Percentiles rank a stretch among this genome's conserved stretches.
phyloP scores from a whole-genome alignment of 2,113 vertebrate species.

The Varanus salvator region DNA sequence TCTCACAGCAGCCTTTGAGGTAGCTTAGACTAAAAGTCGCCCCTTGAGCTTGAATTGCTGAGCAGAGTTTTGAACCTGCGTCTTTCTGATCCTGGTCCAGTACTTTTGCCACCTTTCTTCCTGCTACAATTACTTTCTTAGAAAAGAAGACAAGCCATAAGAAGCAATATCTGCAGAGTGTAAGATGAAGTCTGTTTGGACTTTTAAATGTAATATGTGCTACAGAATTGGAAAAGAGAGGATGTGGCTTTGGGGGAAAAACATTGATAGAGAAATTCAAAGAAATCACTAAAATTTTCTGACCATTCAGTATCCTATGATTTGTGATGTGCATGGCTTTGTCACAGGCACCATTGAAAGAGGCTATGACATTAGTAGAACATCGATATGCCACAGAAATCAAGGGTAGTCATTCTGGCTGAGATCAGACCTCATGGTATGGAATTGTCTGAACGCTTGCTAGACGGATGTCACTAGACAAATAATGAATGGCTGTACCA shows the following conservation, averaged over 20 bases:
- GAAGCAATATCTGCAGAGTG: no score
- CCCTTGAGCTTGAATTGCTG: background rate
- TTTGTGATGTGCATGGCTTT: background rate
- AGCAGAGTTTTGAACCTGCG: background rate
- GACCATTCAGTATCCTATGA: background rate
- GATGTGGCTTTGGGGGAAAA: background rate
- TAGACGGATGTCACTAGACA: background rate
- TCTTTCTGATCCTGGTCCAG: background rate
- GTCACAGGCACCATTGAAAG: background rate
- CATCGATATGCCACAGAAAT: background rate
- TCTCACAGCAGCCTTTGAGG: background rate
- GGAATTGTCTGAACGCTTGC: background rate
- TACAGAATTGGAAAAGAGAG: background rate
- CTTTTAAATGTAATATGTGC: no score
- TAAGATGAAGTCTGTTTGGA: no score
- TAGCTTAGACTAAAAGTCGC: background rate
- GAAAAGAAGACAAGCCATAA: no score
- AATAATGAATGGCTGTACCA: background rate
- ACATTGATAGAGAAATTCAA: background rate
- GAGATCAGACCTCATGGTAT: background rate
- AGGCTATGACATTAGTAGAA: background rate
- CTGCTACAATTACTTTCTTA: background rate
- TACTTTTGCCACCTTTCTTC: conserved; percentile 5
- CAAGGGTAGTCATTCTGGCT: background rate
- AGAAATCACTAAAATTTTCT: no score